Base-by-base conservation (phyloP, 2,888 invertebrate species). In the Caenorhabditis sp. region DNA sequence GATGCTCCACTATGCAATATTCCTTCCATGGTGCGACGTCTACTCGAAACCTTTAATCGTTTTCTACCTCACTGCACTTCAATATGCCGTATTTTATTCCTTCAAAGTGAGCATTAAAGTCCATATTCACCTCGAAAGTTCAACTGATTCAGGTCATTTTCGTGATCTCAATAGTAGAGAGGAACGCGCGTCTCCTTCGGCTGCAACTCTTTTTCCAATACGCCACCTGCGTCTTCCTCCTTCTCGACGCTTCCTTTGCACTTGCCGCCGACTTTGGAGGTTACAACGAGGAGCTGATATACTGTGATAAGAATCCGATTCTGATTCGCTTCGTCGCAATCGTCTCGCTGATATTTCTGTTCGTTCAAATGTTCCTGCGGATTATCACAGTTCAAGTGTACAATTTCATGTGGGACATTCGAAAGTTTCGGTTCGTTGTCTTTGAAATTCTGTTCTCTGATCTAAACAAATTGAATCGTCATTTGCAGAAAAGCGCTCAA, bases 251-350 rank as follows among this genome's bases (percentile, higher is more conserved):
- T 26, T 83, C 89, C 3, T 91, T 91, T 62, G 90, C 90, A 8
- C 69, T 91, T 20, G 89, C 91, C 1, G 89, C 91, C n/a, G 91
- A 91, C 76, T 88, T 90, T 53, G 91, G 91, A 18, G 91, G 91
- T 22, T 91, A 89, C 78, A 86, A 90, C 68, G 91, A 91, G 72
- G 85, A 88, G 72, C 70, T 85, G 6, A 82, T 85, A 26, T 86
- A 85, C 35, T 85, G 84, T 62, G 80, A 72, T 37, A 69, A 81
- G 65, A 80, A 90, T 80, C 90, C 91, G 6, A 76, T 88, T 26
- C 77, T 91, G 58, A 91, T 91, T 72, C 85, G 91, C 47, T 85
- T 90, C 60, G 85, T 88, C 22, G 91, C 90, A n/a, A 84, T 91
- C 58, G 61, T 89, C 1, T 91, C 91, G n/a, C 80, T 91, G 24